Evolutionary conservation across 2,113 vertebrate species (phyloP), one percentile per base, ranked within the genome.

Genomic region (Vanacampus margaritifer): DNA sequence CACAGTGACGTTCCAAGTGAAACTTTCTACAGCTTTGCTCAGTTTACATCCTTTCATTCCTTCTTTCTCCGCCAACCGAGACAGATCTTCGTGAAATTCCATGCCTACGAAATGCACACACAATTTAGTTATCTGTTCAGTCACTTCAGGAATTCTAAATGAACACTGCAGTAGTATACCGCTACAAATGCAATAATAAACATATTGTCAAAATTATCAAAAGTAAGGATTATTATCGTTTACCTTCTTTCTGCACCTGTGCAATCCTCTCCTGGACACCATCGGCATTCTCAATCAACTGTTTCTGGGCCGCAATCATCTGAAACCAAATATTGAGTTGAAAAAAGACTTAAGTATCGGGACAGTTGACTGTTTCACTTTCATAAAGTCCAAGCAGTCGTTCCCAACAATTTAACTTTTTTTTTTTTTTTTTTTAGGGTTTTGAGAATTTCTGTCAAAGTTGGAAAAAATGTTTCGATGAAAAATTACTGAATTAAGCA

Each of bases 301-400:
- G 89, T 51, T 90, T 96, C 91, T 94, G 95, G 68, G 95, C 94
- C 19, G 94, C 90, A 75, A 98, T 95, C 94, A 99, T 96, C 97
- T 99, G 71, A 23, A 76, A 17, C 43, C 43, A 17, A 6, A 53
- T 43, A 24, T 24, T 24, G 51, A 11, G 21, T 12, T 53, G n/a
- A 24, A 57, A 28, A 53, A 45, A 45, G 43, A 45, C 39, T 41
- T 17, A 32, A 32, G 28, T 37, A 19, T 19, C 17, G 16, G 43
- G 14, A 46, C 43, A 19, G 17, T 46, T n/a, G 8, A 21, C 48
- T 51, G 48, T 46, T 54, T 4, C 24, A 54, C 51, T 5, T 51
- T 51, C 12, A 54, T 1, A 5, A 26, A 3, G 51, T 24, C 21
- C 21, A 23, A 8, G 23, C 3, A 24, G 24, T 54, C 13, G 4